phyloP scores from a whole-genome alignment of 2,797 vertebrate species.

The Valencia hispanica region DNA sequence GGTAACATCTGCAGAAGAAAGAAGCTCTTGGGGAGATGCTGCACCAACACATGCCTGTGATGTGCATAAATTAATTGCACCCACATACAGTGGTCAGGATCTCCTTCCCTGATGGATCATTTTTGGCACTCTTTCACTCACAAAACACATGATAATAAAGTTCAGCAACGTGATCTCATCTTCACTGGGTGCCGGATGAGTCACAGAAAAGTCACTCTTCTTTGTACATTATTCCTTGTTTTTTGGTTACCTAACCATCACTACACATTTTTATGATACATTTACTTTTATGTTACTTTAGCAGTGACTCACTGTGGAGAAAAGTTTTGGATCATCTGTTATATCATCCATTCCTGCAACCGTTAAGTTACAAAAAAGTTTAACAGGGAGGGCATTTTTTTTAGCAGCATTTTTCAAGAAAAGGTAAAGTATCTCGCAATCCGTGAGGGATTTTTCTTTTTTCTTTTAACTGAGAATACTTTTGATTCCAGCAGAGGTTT shows the following conservation, averaged over 20 bases:
- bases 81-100: slow-evolving; percentile 14
- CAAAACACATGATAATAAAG: background rate
- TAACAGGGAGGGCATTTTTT: no score
- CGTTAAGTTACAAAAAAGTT: no score
- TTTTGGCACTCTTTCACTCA: slow-evolving; percentile 5
- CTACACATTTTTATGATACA: background rate
- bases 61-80: slow-evolving; percentile 19
- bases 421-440: no score
- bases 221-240: background rate
- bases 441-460: no score
- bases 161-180: background rate
- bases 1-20: slow-evolving; percentile 67
- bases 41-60: background rate
- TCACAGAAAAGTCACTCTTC: background rate
- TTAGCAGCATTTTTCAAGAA: no score
- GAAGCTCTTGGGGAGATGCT: background rate
- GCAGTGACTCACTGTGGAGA: background rate
- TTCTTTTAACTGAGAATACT: no score
- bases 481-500: no score
- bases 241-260: background rate
- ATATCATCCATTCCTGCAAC: no score
- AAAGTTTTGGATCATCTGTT: background rate
- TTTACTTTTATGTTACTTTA: background rate
- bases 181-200: background rate
- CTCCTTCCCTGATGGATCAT: slow-evolving; percentile 15